A percentile compares a stretch with the other conserved stretches of the same genome.
Conservation (phyloP, 1,140 invertebrate species). For the Diabrotica undecimpunctata region DNA sequence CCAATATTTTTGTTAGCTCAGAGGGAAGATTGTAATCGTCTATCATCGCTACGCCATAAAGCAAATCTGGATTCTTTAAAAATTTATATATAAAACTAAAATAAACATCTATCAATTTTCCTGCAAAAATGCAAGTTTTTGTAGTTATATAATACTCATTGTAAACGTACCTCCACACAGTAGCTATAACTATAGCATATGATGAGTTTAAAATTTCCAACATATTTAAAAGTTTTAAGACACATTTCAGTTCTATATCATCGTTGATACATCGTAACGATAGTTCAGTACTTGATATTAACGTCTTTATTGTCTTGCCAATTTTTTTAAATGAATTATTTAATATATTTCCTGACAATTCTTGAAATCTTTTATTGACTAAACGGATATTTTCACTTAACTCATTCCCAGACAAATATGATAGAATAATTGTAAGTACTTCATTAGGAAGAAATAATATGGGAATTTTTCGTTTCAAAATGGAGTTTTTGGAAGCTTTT, state of each 20-base stretch:
- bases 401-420: not conserved
- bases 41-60: slow-evolving; percentile 33
- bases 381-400: slow-evolving; percentile 33
- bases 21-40: slow-evolving; percentile 27
- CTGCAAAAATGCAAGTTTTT: slow-evolving; percentile 37
- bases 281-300: slow-evolving; percentile 26
- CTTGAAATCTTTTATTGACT: slow-evolving; percentile 36
- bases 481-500: too few species aligned
- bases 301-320: slow-evolving; percentile 26
- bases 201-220: slow-evolving; percentile 37
- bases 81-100: slow-evolving; percentile 34
- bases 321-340: slow-evolving; percentile 33
- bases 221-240: slow-evolving; percentile 33
- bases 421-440: too few species aligned
- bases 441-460: too few species aligned
- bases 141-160: slow-evolving; percentile 32
- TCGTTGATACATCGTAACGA: slow-evolving; percentile 33
- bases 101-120: slow-evolving; percentile 34
- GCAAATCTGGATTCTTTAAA: slow-evolving; percentile 28
- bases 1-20: slow-evolving; percentile 34
- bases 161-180: slow-evolving; percentile 40
- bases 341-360: slow-evolving; percentile 34
- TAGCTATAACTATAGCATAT: slow-evolving; percentile 24
- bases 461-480: too few species aligned
- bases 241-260: slow-evolving; percentile 37